Evolutionary conservation across 1,140 invertebrate species (phyloP), one percentile per base, ranked within the genome.

Genomic region (Trachelipus rathkii): DNA sequence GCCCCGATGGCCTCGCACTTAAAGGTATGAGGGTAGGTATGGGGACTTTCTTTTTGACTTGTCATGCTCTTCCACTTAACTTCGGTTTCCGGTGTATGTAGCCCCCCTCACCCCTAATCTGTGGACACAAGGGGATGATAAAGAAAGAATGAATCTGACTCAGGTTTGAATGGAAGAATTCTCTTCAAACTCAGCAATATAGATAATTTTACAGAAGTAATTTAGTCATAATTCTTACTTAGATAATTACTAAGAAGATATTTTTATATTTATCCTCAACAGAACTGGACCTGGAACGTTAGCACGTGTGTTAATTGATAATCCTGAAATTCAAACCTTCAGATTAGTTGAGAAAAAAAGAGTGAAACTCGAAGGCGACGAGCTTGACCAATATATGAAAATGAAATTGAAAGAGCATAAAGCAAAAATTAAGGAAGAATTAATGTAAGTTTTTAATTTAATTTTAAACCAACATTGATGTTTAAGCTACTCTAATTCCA

Each of bases 361-460:
- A 15, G 88, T 95, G 0, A 82, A 80, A 67, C 70, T 99, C 0
- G 95, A 98, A 85, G 97, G 96, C 0, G 82, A 87, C 0, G 97
- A 99, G 85, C 85, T 99, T 9, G 95, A 98, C 79, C 95, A 97
- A 81, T 94, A 93, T 86, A 84, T 92, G 78, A 90, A 60, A 60
- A 75, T 43, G 50, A 60, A 60, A 19, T 60, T 60, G 50, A 60
- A 60, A 19, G 50, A 60, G 50, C 50, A 60, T 8, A 60, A 60
- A 60, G 50, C 50, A 13, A 60, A 8, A 19, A 60, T 60, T 15
- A 60, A 60, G 19, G 50, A 60, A 60, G 50, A 60, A 60, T 19
- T 60, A 3, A 60, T 60, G 50, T 60, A 60, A 60, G 50, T 60
- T 60, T 13, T 33, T 33, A 33, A 33, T 33, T 33, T 33, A 33